These are phyloP conservation scores for Myotis yumanensis DNA, from an alignment of 2,113 vertebrate species.

Conservation along the genomic window DNA sequence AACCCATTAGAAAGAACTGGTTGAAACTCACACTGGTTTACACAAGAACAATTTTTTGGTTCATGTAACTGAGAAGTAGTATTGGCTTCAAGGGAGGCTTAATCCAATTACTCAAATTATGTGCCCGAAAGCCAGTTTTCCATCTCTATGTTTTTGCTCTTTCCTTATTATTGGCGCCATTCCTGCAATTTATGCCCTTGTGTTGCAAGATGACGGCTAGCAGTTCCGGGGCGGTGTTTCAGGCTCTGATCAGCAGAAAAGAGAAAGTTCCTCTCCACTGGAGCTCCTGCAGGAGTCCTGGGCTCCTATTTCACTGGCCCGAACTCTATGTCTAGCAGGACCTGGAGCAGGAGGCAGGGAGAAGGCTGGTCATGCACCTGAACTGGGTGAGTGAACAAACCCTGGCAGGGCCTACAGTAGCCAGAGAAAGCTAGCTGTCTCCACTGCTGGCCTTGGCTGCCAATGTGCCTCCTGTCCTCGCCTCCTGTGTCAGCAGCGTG, in stretches of 20 bases:
- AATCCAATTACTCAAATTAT: neutral
- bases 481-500: neutral
- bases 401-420: accelerated
- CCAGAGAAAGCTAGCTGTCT: neutral
- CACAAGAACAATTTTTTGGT: neutral
- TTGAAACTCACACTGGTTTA: neutral
- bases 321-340: neutral
- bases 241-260: neutral
- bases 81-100: neutral
- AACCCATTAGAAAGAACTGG: neutral
- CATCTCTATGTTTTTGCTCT: neutral
- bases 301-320: neutral
- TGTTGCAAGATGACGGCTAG: neutral
- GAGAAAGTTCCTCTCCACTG: neutral
- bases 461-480: neutral
- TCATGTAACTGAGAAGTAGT: neutral
- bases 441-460: neutral
- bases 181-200: neutral
- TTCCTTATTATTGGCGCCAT: neutral
- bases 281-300: neutral
- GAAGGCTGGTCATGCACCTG: neutral
- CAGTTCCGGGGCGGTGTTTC: neutral
- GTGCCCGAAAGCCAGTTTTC: neutral
- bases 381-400: neutral
- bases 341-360: neutral